Evolutionary conservation across 2,888 invertebrate genomes (phyloP), one percentile per base, ranked within the genome.

Genomic region (Plusia festucae): DNA sequence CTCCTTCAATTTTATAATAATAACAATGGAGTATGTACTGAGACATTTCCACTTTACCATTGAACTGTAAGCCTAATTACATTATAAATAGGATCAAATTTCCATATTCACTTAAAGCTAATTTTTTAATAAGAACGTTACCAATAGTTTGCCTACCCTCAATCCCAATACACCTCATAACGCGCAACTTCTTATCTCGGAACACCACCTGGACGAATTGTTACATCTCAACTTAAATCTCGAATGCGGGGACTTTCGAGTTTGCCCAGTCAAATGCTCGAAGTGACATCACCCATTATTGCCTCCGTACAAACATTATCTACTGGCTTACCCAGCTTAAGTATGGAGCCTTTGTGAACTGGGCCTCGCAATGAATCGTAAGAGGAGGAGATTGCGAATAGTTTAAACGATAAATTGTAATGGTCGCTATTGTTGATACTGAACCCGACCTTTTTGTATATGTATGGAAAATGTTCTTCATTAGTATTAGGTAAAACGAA

Each of bases 221-320:
- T 76, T 65, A 78, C 70, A 71, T 73, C 70, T 69, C 54, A 68
- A 73, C 78, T 82, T 77, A 80, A 85, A 83, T 81, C 82, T 73
- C 75, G 72, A 73, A 79, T 75, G 78, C 76, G 79, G 75, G 72
- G 75, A 75, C 73, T 68, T 58, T 63, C 78, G 76, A 83, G 92
- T 93, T 92, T 90, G 90, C 90, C 86, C 91, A 93, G 92, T 92
- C 93, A 91, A 93, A 93, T 93, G 92, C 85, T 82, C 80, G 82
- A 76, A 85, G 86, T 86, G 88, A 91, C 92, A 90, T 83, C 81
- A 86, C 81, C 91, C 90, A 90, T 93, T 93, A 94, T 94, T 94
- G 93, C 91, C 90, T 91, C 86, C 88, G 88, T 84, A 85, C 93
- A 94, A 94, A 93, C 92, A 93, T 89, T 86, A 86, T 85, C 86